Base-by-base conservation (phyloP, 2,888 invertebrate species). In the Steromphala cineraria region DNA sequence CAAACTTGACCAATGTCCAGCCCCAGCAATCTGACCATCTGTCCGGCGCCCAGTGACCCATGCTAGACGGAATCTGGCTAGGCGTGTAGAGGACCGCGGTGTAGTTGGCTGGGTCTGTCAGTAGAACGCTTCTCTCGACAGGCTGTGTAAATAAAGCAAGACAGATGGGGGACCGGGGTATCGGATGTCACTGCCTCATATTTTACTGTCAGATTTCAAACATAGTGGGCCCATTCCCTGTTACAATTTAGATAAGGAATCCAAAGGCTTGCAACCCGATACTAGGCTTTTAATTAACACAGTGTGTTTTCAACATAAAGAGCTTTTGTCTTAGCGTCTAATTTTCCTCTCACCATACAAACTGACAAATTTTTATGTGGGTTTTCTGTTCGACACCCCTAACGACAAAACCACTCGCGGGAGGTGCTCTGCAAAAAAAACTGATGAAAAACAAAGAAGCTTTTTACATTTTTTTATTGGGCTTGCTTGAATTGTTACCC, bases 231-330 rank as follows among this genome's bases (percentile, higher is more conserved):
- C 82, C 82, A 84, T 82, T 82, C 82, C 81, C 81, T 84, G 85
- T 87, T 86, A 85, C 87, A 82, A 83, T 86, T 85, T 83, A 85
- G 87, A 87, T 87, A 87, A 87, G 85, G 82, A 82, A 84, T 83
- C 85, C 81, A 67, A 75, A 31, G 74, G 75, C 78, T 75, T 79
- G 87, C 81, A 87, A 87, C 80, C 74, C 74, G 82, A 87, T 78
- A 78, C 81, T 36, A 31, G 56, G 67, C 24, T 81, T 82, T 86
- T 85, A 86, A 85, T 85, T 85, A 85, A 83, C 85, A 76, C 84
- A 75, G 81, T 82, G 80, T 84, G 85, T 83, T 82, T 79, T 80
- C 75, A 78, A 36, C 81, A 81, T 81, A 81, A 81, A 80, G 77
- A 71, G 78, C 79, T 82, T 84, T 84, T 84, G 82, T 84, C 79